These are phyloP conservation scores for Ochropleura leucogaster DNA, from an alignment of 2,888 invertebrate species.

Conservation along the genomic window DNA sequence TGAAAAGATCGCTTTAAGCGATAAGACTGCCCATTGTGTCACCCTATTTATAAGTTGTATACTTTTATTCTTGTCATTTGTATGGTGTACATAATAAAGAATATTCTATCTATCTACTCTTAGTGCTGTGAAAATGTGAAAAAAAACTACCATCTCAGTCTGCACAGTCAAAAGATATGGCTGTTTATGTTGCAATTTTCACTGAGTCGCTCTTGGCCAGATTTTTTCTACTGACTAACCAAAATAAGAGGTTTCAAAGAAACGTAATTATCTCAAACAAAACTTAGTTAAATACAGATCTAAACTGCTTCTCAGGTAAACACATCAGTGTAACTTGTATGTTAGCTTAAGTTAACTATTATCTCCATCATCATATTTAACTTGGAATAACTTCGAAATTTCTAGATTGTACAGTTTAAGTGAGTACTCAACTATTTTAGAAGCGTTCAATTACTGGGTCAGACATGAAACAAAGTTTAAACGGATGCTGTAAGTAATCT, in stretches of 20 bases:
- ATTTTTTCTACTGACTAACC: neutral
- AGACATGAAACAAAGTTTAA: conserved; percentile 15
- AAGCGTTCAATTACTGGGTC: conserved; percentile 1
- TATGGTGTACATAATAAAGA: no score
- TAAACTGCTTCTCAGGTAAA: conserved; percentile 15
- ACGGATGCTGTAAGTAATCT: neutral
- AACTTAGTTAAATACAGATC: neutral
- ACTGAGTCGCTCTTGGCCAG: no score
- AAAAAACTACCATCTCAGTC: no score
- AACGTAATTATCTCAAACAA: neutral
- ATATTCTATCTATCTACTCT: no score
- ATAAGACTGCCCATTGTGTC: no score
- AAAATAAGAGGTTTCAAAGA: neutral
- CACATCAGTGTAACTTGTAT: conserved; percentile 14
- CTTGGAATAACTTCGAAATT: conserved; percentile 19
- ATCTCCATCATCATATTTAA: conserved; percentile 31
- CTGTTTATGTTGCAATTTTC: no score
- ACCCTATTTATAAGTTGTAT: no score
- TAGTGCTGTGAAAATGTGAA: no score
- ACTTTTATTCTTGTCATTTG: no score
- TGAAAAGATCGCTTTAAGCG: no score
- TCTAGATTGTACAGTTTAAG: neutral
- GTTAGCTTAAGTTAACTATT: conserved; percentile 31
- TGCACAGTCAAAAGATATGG: no score
- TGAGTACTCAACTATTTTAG: neutral